Base-by-base conservation (phyloP, 2,888 invertebrate species). In the Esperia sulphurella region DNA sequence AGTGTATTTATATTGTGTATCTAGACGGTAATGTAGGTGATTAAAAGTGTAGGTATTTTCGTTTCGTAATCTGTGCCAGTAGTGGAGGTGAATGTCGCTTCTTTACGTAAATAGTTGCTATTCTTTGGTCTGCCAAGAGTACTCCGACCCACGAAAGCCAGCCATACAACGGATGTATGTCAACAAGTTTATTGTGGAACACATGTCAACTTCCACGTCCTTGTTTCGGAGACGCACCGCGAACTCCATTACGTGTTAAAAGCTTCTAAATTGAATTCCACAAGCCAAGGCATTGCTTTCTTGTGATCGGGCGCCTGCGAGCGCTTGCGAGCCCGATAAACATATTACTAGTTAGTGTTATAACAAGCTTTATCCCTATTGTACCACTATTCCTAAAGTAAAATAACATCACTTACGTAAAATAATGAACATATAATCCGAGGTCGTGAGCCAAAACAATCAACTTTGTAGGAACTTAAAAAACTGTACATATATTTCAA, bases 211-310 rank as follows among this genome's bases (percentile, higher is more conserved):
- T 8, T 9, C 33, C 3, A n/a, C 14, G 39, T 21, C 39, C 43
- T 30, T 37, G 43, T 35, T 37, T 28, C 28, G 14, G 39, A 28
- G 14, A 30, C 30, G 41, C 21, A 38, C 46, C 46, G 40, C 44
- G 52, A 53, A 54, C 52, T 49, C 50, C 37, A 53, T 57, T 57
- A 53, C 48, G 46, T 52, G 54, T 50, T 57, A 57, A 54, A 57
- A 57, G 57, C 57, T 40, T 45, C 40, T 46, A 51, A 52, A 54
- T 53, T 54, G 51, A 45, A 50, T 55, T 53, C 43, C 51, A 38
- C 31, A 2, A 3, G 39, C 35, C n/a, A 29, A 41, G 29, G 41
- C 41, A 41, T 44, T 42, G 39, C 41, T 45, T 46, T 42, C 37
- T 48, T 41, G 48, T 46, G 45, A 55, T 55, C 49, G 54, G 39